Evolutionary conservation across 2,888 invertebrate genomes (phyloP).

Genomic region (Phyllotreta striolata): DNA sequence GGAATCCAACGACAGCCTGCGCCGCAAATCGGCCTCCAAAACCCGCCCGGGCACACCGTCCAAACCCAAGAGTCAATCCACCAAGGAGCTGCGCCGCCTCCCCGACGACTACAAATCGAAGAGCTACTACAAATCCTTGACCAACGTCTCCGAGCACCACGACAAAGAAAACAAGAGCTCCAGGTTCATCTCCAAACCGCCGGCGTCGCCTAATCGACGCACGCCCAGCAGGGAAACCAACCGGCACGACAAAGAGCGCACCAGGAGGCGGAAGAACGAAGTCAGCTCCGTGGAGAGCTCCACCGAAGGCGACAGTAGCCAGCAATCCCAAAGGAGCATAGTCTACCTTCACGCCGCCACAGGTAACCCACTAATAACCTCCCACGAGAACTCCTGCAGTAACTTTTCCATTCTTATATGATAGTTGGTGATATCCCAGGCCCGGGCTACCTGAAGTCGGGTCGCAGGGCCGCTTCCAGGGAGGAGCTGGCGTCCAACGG

Average conservation of each 20-base stretch:
- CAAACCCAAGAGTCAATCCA: conserved; percentile 55
- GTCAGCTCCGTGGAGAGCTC: conserved; percentile 71
- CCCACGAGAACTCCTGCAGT: conserved; percentile 2
- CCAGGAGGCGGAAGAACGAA: conserved; percentile 60
- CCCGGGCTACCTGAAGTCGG: conserved; percentile 65
- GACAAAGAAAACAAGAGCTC: conserved; percentile 53
- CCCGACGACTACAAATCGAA: conserved; percentile 61
- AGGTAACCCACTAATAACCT: conserved; percentile 65
- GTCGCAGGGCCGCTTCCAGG: conserved; percentile 72
- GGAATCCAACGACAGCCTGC: conserved; percentile 72
- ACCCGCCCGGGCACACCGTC: conserved; percentile 40
- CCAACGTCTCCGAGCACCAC: conserved; percentile 51
- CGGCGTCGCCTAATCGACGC: conserved; percentile 55
- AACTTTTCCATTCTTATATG: conserved; percentile 43
- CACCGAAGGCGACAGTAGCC: conserved; percentile 78
- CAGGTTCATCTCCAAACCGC: conserved; percentile 56
- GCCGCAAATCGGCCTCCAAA: conserved; percentile 49
- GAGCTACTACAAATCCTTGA: conserved; percentile 50
- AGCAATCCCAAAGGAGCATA: conserved; percentile 83
- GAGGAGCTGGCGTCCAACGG: conserved; percentile 77
- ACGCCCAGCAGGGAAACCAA: conserved; percentile 53
- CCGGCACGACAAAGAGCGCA: conserved; percentile 58
- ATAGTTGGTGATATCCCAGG: conserved; percentile 87
- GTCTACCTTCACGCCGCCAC: conserved; percentile 87
- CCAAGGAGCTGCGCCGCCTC: conserved; percentile 67